Conservation (phyloP, 2,888 invertebrate species). For the Syritta pipiens region DNA sequence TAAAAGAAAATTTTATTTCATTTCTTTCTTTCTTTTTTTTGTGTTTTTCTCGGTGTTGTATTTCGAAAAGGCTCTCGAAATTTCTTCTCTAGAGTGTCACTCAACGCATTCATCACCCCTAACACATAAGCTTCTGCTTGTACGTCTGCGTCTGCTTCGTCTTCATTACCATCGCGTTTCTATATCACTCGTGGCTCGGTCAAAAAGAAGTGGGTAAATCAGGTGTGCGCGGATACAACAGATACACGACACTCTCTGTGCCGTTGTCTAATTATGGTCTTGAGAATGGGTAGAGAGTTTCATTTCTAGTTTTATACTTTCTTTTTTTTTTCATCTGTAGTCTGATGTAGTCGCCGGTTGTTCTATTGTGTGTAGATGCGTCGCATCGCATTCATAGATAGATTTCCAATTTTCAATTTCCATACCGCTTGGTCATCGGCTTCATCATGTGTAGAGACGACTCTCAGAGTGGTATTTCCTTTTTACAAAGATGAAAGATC, state of each 20-base stretch:
- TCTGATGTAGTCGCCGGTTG: slow-evolving; percentile 18
- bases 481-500: neutral
- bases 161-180: neutral
- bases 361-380: slow-evolving; percentile 39
- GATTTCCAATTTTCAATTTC: slow-evolving; percentile 55
- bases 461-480: neutral
- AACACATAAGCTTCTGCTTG: neutral
- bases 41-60: no score
- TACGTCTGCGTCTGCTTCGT: neutral
- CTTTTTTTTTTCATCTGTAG: slow-evolving; percentile 29
- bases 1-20: slow-evolving; percentile 42
- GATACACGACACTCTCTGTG: slow-evolving; percentile 45
- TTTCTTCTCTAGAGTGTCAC: slow-evolving; percentile 37
- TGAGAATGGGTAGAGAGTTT: slow-evolving; percentile 53
- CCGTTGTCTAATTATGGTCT: slow-evolving; percentile 53
- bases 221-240: slow-evolving; percentile 47
- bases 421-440: slow-evolving; percentile 44
- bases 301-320: slow-evolving; percentile 57
- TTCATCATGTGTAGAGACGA: no score
- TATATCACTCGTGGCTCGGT: slow-evolving; percentile 34
- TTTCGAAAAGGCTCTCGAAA: slow-evolving; percentile 36
- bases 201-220: slow-evolving; percentile 42
- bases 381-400: slow-evolving; percentile 6
- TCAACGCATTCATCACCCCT: slow-evolving; percentile 42
- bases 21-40: neutral